Evolutionary conservation across 2,113 vertebrate genomes (phyloP).

Genomic region (Myanophis thanlyinensis): DNA sequence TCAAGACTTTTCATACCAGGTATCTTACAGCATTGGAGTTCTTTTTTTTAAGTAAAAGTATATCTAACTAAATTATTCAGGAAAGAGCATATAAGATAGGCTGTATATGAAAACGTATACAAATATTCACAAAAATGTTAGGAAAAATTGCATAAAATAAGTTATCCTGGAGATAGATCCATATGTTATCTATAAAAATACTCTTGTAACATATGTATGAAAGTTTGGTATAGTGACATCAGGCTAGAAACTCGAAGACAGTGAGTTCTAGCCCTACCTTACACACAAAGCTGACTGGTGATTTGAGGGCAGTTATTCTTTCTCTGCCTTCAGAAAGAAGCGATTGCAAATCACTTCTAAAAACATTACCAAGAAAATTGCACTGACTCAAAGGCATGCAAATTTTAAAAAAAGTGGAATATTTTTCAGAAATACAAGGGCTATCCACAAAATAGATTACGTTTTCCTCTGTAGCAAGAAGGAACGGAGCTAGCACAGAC

Average conservation of each 20-base stretch:
- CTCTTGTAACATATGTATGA: neutral
- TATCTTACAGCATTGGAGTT: neutral
- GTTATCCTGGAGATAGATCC: neutral
- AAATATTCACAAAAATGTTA: neutral
- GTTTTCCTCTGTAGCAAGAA: no score
- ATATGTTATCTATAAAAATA: neutral
- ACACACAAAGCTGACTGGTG: neutral
- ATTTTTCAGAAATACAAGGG: no score
- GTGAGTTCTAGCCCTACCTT: neutral
- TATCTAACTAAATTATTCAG: neutral
- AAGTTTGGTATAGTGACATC: neutral
- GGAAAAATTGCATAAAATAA: neutral
- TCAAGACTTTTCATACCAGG: neutral
- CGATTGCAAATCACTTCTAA: no score
- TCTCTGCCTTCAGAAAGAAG: no score
- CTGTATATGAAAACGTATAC: neutral
- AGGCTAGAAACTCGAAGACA: neutral
- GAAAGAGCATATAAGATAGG: neutral
- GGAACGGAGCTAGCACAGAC: no score
- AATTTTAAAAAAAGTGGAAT: no score
- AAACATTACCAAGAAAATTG: no score
- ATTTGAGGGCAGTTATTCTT: neutral
- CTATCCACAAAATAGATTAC: no score
- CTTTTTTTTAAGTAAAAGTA: neutral
- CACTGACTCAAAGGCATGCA: no score